Conservation (phyloP, 2,113 vertebrate genomes). For the Rallus limicola region DNA sequence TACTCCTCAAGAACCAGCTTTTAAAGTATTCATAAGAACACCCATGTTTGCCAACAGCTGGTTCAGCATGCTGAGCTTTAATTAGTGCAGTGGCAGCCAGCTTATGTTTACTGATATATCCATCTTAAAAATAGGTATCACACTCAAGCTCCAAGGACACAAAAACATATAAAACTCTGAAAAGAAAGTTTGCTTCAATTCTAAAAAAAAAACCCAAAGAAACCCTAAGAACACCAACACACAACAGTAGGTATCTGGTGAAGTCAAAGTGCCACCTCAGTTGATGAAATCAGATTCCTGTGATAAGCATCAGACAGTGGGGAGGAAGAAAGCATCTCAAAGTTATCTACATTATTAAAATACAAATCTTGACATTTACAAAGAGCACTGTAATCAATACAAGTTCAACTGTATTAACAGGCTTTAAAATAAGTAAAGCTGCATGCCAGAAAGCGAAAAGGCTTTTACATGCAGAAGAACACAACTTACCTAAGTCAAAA, state of each 20-base stretch:
- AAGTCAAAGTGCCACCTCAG: background rate
- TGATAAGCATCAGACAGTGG: background rate
- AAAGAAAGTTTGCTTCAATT: background rate
- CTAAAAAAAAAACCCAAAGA: background rate
- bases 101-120: background rate
- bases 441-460: background rate
- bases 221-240: background rate
- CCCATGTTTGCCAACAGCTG: background rate
- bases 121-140: background rate
- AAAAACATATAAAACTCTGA: background rate
- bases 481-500: conserved; percentile 93
- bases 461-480: background rate
- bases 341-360: background rate
- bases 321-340: background rate
- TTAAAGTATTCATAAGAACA: background rate
- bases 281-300: background rate
- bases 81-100: conserved; percentile 6
- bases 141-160: background rate
- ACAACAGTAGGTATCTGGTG: background rate
- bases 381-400: background rate
- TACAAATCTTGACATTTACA: background rate
- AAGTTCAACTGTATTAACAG: background rate
- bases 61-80: conserved; percentile 23
- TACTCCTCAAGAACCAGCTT: background rate
- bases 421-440: background rate